Conservation (phyloP, 2,113 vertebrate genomes). For the Fukomys damarensis region DNA sequence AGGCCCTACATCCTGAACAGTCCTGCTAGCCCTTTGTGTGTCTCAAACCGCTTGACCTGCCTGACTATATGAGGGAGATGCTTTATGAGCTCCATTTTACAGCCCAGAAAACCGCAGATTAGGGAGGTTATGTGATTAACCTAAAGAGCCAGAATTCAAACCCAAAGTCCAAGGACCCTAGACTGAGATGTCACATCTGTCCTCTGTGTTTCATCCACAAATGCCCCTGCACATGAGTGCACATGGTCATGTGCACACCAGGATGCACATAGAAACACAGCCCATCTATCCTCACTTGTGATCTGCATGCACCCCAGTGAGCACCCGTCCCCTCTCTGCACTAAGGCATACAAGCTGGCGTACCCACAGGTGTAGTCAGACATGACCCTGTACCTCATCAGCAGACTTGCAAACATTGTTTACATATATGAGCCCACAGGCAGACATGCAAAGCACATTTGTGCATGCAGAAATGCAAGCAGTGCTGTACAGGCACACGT, state of each 20-base stretch:
- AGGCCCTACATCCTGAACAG: too few relatives aligned
- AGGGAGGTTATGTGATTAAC: background rate
- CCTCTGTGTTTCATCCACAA: background rate
- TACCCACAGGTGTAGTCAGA: background rate
- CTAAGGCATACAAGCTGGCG: background rate
- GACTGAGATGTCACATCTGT: background rate
- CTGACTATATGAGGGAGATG: background rate
- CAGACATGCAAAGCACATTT: background rate
- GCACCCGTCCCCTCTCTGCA: background rate
- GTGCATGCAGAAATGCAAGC: background rate
- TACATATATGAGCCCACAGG: background rate
- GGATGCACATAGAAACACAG: background rate
- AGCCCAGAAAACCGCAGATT: background rate
- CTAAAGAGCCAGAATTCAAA: background rate
- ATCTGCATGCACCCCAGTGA: background rate
- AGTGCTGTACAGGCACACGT: background rate
- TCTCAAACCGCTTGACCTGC: background rate
- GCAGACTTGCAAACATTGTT: background rate
- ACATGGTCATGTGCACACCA: background rate
- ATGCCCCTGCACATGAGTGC: background rate
- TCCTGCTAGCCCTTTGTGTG: background rate
- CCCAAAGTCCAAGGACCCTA: background rate
- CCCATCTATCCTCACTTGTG: background rate
- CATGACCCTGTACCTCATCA: background rate
- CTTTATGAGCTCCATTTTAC: conserved; percentile 10